Base-by-base conservation (phyloP, 1,140 invertebrate species). In the Trachymyrmex cornetzi region DNA sequence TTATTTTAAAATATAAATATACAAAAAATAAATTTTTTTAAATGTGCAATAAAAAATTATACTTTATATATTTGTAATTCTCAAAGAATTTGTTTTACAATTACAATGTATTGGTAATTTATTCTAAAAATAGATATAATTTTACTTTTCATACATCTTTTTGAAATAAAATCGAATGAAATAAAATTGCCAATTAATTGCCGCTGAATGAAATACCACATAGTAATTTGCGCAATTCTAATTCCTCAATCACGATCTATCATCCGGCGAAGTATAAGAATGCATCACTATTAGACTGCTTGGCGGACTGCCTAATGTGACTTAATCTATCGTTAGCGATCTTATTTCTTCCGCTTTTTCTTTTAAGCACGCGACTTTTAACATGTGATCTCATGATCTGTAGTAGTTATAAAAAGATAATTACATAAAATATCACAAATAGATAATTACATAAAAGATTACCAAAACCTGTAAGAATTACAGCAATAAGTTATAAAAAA, bases 231-330 rank as follows among this genome's bases (percentile, higher is more conserved):
- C 0, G 34, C 16, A 72, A 81, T 81, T 3, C 50, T 71, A 81
- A 71, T 86, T 81, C 69, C 75, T 86, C 69, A 59, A 63, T 67
- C 30, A 72, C 87, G 19, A 89, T 87, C 79, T 89, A 80, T 90
- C 88, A 74, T 38, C 27, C 30, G 74, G 63, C 67, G 67, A 87
- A 86, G 75, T 72, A 53, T 84, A 90, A 90, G 89, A 90, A 90
- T 87, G 88, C 88, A 57, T 87, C 59, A 59, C 77, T 69, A 90
- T 90, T 89, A 89, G 79, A 63, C 24, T 59, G 38, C 53, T 77
- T 90, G 89, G 89, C 89, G 27, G 24, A 87, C 30, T 84, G 89
- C 88, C 89, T 77, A 74, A 67, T 57, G 69, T 66, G 22, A 86
- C 67, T 57, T 86, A 71, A 88, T 85, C 87, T 87, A 59, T 57